Evolutionary conservation across 2,797 vertebrate genomes (phyloP), one percentile per base, ranked within the genome.

Genomic region (Sebastes glaucus): DNA sequence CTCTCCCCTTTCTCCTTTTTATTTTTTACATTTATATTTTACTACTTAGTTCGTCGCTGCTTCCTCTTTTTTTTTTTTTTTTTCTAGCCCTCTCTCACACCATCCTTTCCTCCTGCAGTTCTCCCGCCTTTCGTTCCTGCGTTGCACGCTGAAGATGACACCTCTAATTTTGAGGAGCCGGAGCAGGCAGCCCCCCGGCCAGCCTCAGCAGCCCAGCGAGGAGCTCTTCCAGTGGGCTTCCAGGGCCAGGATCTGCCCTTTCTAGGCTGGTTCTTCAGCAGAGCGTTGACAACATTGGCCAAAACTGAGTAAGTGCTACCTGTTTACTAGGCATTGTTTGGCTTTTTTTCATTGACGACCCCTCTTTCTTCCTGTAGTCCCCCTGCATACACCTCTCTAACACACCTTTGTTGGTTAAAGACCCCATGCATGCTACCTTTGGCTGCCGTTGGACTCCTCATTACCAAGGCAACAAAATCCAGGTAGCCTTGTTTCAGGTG

Each of bases 101-200:
- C 76, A 71, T 88, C 96, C 94, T 69, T 67, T 71, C 85, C 83
- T 89, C 87, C 89, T 86, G 86, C 96, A 99, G 99, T 96, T 95
- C 97, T 98, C 95, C 99, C 99, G 92, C 99, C 98, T 91, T 99
- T 99, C 94, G 97, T 99, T 96, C 98, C 99, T 94, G 96, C 97
- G 75, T 96, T 99, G 94, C 96, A 96, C 84, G 96, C 97, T 91
- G 98, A 99, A 88, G 98, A 99, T 99, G 99, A 99, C 97, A 98
- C 97, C 96, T 99, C 98, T 95, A 98, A 99, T 99, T 99, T 99
- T 94, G 98, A 99, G 97, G 98, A 98, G 96, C 97, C 96, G 91
- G 97, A 97, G 96, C 96, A 97, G 97, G 97, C 97, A 96, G 96
- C 95, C 91, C 94, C 95, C 95, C 84, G 93, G 90, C 95, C 95